A percentile compares a stretch with the other conserved stretches of the same genome.
Conservation (phyloP, 2,797 vertebrate species). For the Botia almorhae region DNA sequence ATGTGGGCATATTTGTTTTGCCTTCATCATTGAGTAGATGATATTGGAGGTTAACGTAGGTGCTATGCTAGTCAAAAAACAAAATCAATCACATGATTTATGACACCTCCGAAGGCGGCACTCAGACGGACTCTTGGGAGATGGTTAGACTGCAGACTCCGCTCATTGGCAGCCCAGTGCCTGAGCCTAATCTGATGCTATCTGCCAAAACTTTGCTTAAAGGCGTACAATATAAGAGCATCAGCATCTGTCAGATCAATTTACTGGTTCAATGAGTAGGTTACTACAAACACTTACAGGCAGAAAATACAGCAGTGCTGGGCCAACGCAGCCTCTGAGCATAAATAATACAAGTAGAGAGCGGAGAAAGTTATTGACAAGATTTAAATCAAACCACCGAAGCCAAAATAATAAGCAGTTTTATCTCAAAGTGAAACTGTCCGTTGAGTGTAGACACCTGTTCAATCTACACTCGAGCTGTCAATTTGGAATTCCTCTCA, state of each 20-base stretch:
- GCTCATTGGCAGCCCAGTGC: slow-evolving; percentile 33
- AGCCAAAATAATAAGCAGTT: slow-evolving; percentile 44
- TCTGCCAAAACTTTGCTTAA: slow-evolving; percentile 57
- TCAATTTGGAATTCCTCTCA: slow-evolving; percentile 8
- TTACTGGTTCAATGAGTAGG: slow-evolving; percentile 57
- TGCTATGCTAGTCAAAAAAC: slow-evolving; percentile 27
- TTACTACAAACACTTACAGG: slow-evolving; percentile 53
- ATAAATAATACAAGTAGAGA: slow-evolving; percentile 45
- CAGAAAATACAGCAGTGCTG: slow-evolving; percentile 43
- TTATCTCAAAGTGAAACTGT: slow-evolving; percentile 41
- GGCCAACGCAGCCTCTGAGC: slow-evolving; percentile 35
- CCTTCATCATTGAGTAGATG: neutral
- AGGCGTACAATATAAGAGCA: slow-evolving; percentile 52
- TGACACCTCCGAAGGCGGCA: slow-evolving; percentile 25
- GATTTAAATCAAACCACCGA: slow-evolving; percentile 49
- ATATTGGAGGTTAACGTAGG: slow-evolving; percentile 5
- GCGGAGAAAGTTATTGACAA: slow-evolving; percentile 38
- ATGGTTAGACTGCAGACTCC: slow-evolving; percentile 36
- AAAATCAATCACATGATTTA: slow-evolving; percentile 52
- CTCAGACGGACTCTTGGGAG: slow-evolving; percentile 38
- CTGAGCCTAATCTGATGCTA: slow-evolving; percentile 43
- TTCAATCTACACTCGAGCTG: neutral
- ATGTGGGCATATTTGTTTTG: neutral
- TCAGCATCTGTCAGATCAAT: slow-evolving; percentile 58
- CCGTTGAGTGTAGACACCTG: slow-evolving; percentile 10